Conservation (phyloP, 2,113 vertebrate species). For the cattle (Bos taurus) region ARS-UCD2.0 NC_037340.1:67871001-67871500, state of each 20-base stretch:
- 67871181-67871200: not conserved
- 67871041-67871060: not conserved
- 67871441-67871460: not conserved
- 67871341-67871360: not conserved
- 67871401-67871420: not conserved
- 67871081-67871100: not conserved
- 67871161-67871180: not conserved
- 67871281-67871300: not conserved
- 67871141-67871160: not conserved
- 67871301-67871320: rapidly evolving
- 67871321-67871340: not conserved
- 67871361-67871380: too few relatives aligned
- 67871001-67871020: not conserved
- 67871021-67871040: not conserved
- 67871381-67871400: too few relatives aligned
- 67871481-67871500: not conserved
- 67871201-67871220: not conserved
- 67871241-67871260: rapidly evolving
- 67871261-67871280: rapidly evolving
- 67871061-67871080: not conserved
- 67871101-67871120: not conserved
- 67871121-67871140: not conserved
- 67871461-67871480: not conserved
- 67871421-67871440: not conserved
- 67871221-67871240: too few relatives aligned